Percentiles rank a stretch among this genome's conserved stretches.
phyloP scores from a whole-genome alignment of 2,888 invertebrate species.

The Cartodere bifasciata region DNA sequence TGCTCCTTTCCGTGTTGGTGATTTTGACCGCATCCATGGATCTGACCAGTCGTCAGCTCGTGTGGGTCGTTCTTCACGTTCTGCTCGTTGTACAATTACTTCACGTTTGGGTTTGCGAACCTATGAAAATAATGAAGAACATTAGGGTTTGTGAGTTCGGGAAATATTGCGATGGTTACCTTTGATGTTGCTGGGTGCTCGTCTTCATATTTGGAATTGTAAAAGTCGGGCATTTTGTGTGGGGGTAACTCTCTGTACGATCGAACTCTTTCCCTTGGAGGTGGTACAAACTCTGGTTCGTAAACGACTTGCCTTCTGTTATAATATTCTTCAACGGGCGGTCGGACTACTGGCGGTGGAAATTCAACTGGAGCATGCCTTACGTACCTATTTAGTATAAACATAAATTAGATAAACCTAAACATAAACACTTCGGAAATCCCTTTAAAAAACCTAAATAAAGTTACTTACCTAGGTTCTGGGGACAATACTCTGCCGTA shows the following conservation, averaged over 20 bases:
- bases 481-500: slow-evolving; percentile 32
- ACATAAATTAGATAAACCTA: slow-evolving; percentile 1
- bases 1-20: slow-evolving; percentile 46
- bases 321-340: slow-evolving; percentile 27
- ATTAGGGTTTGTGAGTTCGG: slow-evolving; percentile 26
- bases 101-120: slow-evolving; percentile 31
- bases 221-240: slow-evolving; percentile 43
- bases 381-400: slow-evolving; percentile 23
- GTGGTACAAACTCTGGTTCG: slow-evolving; percentile 30
- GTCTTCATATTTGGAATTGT: slow-evolving; percentile 37
- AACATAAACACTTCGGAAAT: background rate
- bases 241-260: slow-evolving; percentile 41
- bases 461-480: slow-evolving; percentile 27
- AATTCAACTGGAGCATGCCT: slow-evolving; percentile 29
- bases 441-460: background rate
- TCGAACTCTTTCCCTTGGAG: slow-evolving; percentile 32
- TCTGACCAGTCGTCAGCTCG: slow-evolving; percentile 88
- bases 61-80: slow-evolving; percentile 25
- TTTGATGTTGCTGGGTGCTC: slow-evolving; percentile 25
- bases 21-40: slow-evolving; percentile 80
- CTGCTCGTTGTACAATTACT: slow-evolving; percentile 66
- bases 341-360: slow-evolving; percentile 18
- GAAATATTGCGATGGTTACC: slow-evolving; percentile 6
- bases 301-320: slow-evolving; percentile 31
- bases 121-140: slow-evolving; percentile 15